Evolutionary conservation across 2,888 invertebrate species (phyloP).

Genomic region (Nomada ruficornis): DNA sequence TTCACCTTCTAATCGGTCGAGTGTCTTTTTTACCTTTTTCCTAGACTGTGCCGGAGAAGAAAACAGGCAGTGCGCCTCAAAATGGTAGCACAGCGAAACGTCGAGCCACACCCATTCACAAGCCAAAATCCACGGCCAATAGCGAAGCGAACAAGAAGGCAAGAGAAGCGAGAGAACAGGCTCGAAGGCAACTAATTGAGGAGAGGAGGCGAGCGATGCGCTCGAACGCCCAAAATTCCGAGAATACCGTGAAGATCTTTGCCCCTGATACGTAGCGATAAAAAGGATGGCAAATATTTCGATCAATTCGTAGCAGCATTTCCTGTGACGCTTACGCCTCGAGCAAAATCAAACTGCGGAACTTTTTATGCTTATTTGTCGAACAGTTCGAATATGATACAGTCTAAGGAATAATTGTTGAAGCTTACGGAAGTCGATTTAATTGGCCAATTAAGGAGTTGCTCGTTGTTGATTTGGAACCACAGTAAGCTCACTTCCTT

Average conservation of each 20-base stretch:
- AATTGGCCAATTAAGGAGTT: neutral
- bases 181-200: slow-evolving; percentile 92
- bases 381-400: slow-evolving; percentile 2
- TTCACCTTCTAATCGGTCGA: neutral
- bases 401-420: slow-evolving; percentile 18
- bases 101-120: slow-evolving; percentile 73
- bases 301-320: slow-evolving; percentile 30
- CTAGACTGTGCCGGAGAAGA: slow-evolving; percentile 75
- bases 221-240: slow-evolving; percentile 72
- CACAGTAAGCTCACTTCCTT: neutral
- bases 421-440: neutral
- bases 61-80: slow-evolving; percentile 67
- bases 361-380: slow-evolving; percentile 42
- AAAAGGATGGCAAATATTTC: slow-evolving; percentile 36
- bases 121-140: slow-evolving; percentile 77
- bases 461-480: neutral
- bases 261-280: slow-evolving; percentile 82
- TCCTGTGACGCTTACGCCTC: slow-evolving; percentile 22
- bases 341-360: slow-evolving; percentile 50
- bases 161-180: slow-evolving; percentile 88
- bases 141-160: slow-evolving; percentile 84
- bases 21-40: neutral
- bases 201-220: slow-evolving; percentile 88
- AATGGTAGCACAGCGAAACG: slow-evolving; percentile 79
- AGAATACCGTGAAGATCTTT: slow-evolving; percentile 80